These are phyloP conservation scores for Pogonus chalceus DNA, from an alignment of 1,140 invertebrate genomes.

Conservation along the genomic window DNA sequence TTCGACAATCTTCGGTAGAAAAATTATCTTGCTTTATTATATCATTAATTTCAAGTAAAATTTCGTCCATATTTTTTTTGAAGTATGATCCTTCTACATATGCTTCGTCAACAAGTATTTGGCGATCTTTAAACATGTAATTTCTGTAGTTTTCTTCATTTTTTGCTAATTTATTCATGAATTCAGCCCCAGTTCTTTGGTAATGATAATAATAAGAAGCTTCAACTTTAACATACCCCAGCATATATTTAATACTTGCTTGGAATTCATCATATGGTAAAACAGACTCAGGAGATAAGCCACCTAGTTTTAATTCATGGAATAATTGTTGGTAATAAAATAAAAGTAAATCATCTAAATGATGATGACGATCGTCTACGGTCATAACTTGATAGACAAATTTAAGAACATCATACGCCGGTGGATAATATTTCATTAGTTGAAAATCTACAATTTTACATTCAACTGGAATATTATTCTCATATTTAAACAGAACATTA, in stretches of 20 bases:
- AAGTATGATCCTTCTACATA: background rate
- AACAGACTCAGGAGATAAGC: slow-evolving; percentile 29
- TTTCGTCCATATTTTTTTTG: background rate
- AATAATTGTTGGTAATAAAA: slow-evolving; percentile 40
- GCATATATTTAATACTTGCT: slow-evolving; percentile 21
- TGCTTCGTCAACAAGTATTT: background rate
- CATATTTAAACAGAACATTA: slow-evolving; percentile 50
- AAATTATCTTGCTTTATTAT: background rate
- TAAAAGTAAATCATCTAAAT: slow-evolving; percentile 35
- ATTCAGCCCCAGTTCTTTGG: background rate
- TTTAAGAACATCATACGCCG: slow-evolving; percentile 40
- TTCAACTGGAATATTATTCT: slow-evolving; percentile 20
- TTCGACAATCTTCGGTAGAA: slow-evolving; percentile 14
- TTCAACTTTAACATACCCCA: background rate
- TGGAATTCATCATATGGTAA: slow-evolving; percentile 34
- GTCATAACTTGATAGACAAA: slow-evolving; percentile 42
- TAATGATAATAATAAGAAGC: background rate
- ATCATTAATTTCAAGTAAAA: background rate
- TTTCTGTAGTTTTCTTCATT: background rate
- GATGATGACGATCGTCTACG: slow-evolving; percentile 33
- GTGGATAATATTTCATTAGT: slow-evolving; percentile 43
- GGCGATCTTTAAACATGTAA: background rate
- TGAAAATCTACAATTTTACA: slow-evolving; percentile 53
- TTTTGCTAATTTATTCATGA: background rate
- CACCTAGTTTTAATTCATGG: slow-evolving; percentile 30